A percentile compares a stretch with the other conserved stretches of the same genome.
phyloP scores from a whole-genome alignment of 2,797 vertebrate species.

The Diplodus sargus region DNA sequence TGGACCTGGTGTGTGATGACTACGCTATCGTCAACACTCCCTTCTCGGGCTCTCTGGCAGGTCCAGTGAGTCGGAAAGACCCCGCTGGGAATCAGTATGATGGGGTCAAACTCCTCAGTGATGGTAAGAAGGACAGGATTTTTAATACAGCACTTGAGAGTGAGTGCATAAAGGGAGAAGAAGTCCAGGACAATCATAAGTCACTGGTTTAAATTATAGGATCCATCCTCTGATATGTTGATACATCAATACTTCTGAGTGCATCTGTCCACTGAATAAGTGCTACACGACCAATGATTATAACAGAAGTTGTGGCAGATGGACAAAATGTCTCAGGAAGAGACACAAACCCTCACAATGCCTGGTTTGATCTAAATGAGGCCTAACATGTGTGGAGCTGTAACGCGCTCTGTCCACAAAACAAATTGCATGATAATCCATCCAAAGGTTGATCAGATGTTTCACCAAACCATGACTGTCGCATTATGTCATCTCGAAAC shows the following conservation, averaged over 20 bases:
- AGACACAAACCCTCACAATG: too few relatives aligned
- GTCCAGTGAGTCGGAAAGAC: conserved; percentile 79
- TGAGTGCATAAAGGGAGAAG: not conserved
- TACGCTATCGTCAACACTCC: conserved; percentile 80
- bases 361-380: too few relatives aligned
- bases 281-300: too few relatives aligned
- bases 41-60: conserved; percentile 82
- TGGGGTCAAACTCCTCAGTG: conserved; percentile 82
- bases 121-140: conserved; percentile 68
- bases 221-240: not conserved
- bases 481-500: too few relatives aligned
- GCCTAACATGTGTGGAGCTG: not conserved
- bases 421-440: not conserved
- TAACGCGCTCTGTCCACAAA: not conserved
- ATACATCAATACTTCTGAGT: not conserved
- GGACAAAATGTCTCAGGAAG: too few relatives aligned
- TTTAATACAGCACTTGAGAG: not conserved
- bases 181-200: not conserved
- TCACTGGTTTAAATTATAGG: not conserved
- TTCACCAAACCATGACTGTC: too few relatives aligned
- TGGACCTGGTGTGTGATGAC: conserved; percentile 79
- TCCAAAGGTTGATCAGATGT: not conserved
- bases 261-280: not conserved
- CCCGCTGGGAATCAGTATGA: conserved; percentile 81
- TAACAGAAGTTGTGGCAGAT: too few relatives aligned